phyloP scores from a whole-genome alignment of 2,797 vertebrate genomes.

The Aratinga solstitialis region DNA sequence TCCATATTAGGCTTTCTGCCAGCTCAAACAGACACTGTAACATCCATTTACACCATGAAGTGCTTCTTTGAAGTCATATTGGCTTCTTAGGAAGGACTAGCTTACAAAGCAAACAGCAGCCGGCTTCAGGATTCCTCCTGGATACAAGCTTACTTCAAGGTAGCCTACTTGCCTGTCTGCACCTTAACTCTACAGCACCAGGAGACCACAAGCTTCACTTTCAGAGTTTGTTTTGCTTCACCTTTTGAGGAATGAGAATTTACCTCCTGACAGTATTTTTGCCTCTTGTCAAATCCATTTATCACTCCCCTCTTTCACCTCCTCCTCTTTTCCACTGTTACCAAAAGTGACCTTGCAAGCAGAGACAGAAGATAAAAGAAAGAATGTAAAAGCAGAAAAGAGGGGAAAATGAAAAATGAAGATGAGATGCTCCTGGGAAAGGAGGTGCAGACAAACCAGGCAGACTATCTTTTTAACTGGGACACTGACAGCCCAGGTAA shows the following conservation, averaged over 20 bases:
- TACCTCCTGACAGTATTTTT: background rate
- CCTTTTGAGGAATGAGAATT: background rate
- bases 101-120: background rate
- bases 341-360: background rate
- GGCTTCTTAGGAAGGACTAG: background rate
- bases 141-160: background rate
- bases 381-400: background rate
- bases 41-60: background rate
- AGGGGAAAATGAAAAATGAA: background rate
- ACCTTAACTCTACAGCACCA: background rate
- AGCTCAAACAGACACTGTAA: background rate
- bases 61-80: conserved; percentile 8
- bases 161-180: conserved; percentile 3
- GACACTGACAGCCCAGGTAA: background rate
- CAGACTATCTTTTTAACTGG: background rate
- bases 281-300: background rate
- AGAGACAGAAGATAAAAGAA: background rate
- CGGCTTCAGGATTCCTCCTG: background rate
- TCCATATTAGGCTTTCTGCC: background rate
- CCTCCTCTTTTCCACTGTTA: background rate
- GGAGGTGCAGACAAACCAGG: background rate
- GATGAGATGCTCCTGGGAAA: conserved; percentile 21
- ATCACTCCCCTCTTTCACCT: background rate
- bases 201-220: background rate
- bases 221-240: background rate